Evolutionary conservation across 2,888 invertebrate species (phyloP).

Genomic region (Callosobruchus maculatus): DNA sequence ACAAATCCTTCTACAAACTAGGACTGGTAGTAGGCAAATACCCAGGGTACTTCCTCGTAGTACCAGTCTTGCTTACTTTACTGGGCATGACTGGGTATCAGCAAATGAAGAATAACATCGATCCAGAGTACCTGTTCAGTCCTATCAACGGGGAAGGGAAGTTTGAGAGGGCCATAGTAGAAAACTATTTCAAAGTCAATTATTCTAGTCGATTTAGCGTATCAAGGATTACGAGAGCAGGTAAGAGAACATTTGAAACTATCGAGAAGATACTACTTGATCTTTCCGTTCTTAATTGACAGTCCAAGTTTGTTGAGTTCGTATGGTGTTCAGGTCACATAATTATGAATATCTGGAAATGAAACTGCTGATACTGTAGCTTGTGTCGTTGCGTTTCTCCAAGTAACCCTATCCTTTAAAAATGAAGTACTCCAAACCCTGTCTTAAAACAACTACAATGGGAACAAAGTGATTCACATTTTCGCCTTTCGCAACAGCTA

Average conservation of each 20-base stretch:
- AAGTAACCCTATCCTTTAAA: no score
- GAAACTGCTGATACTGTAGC: no score
- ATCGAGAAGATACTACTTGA: no score
- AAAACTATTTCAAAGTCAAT: conserved; percentile 82
- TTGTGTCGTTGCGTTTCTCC: no score
- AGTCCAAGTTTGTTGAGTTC: no score
- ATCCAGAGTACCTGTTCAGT: conserved; percentile 89
- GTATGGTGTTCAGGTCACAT: no score
- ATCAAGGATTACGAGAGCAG: conserved; percentile 83
- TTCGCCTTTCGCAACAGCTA: no score
- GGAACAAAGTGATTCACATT: no score
- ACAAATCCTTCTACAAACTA: conserved; percentile 76
- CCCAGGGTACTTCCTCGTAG: conserved; percentile 85
- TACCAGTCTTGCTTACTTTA: conserved; percentile 77
- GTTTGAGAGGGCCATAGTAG: conserved; percentile 75
- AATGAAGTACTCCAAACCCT: no score
- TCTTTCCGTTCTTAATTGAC: no score
- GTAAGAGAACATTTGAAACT: conserved; percentile 52
- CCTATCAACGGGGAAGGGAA: conserved; percentile 85
- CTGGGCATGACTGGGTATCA: conserved; percentile 87
- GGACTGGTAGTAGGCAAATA: conserved; percentile 75
- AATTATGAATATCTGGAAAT: no score
- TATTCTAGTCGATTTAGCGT: conserved; percentile 83
- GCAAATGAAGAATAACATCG: conserved; percentile 82
- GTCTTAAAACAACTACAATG: no score